Conservation (phyloP, 2,113 vertebrate genomes). For the Jacana jacana region DNA sequence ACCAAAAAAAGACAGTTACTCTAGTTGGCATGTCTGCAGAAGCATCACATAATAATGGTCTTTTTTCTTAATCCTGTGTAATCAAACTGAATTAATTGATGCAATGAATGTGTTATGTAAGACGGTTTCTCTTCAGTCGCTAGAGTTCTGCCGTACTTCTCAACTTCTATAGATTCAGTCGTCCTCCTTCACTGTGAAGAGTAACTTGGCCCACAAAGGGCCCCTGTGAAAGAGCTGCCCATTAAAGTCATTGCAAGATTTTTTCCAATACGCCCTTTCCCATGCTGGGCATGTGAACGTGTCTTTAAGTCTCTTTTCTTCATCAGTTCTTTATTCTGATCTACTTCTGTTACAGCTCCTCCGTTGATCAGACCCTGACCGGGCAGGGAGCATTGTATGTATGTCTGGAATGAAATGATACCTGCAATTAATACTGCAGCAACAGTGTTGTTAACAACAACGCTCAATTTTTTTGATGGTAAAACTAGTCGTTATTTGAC, state of each 20-base stretch:
- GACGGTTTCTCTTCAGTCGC: neutral
- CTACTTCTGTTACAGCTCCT: neutral
- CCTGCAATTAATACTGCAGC: neutral
- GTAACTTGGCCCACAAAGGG: neutral
- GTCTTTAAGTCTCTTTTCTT: neutral
- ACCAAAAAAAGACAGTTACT: neutral
- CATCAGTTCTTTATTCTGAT: neutral
- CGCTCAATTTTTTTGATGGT: neutral
- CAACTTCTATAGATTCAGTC: neutral
- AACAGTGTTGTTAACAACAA: neutral
- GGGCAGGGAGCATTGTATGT: rapidly evolving
- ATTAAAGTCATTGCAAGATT: neutral
- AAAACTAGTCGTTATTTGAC: neutral
- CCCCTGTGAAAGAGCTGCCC: neutral
- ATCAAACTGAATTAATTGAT: neutral
- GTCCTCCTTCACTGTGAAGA: neutral
- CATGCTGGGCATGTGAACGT: neutral
- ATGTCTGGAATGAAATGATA: neutral
- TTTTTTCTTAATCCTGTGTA: neutral
- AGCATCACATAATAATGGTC: neutral
- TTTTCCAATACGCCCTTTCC: neutral
- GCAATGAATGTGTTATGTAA: neutral
- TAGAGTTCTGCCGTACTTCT: neutral
- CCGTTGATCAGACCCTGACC: neutral
- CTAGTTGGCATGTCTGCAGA: neutral